Percentiles rank a stretch among this genome's conserved stretches.
Evolutionary conservation across 2,113 vertebrate genomes (phyloP).

Genomic region (Trogon melanurus): DNA sequence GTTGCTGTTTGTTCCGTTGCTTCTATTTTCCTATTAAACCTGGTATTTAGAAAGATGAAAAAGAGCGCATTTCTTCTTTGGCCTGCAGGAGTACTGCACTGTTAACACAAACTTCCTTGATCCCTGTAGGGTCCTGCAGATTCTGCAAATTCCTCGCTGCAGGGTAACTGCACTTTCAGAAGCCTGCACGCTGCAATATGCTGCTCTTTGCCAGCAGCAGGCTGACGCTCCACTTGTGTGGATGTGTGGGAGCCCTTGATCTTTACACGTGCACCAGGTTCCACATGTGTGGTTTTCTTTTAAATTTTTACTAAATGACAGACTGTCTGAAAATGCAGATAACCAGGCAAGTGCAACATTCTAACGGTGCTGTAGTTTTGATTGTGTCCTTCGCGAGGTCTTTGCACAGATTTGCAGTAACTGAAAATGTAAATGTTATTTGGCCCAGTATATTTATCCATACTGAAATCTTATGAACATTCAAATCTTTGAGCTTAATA

Average conservation of each 20-base stretch:
- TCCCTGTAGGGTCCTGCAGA: constrained; percentile 48
- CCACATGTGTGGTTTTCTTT: constrained; percentile 2
- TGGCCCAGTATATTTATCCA: neutral
- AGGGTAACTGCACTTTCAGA: constrained; percentile 7
- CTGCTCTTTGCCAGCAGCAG: constrained; percentile 9
- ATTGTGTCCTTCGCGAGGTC: fast-evolving
- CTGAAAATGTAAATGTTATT: neutral
- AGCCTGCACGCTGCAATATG: neutral
- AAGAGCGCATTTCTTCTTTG: neutral
- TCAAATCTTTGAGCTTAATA: neutral
- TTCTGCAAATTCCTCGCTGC: constrained; percentile 61
- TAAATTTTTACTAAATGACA: neutral
- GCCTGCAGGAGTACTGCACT: neutral
- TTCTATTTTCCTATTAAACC: neutral
- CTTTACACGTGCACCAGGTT: neutral
- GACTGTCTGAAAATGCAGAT: neutral
- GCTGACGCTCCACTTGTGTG: neutral
- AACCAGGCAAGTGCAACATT: neutral
- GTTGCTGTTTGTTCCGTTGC: neutral
- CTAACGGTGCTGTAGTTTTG: neutral
- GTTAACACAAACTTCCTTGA: constrained; percentile 32
- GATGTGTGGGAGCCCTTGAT: neutral
- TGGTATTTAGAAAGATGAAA: neutral
- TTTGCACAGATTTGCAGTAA: neutral
- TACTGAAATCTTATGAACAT: neutral